Evolutionary conservation across 2,888 invertebrate species (phyloP).

Genomic region (Sphaerophoria rueppellii): DNA sequence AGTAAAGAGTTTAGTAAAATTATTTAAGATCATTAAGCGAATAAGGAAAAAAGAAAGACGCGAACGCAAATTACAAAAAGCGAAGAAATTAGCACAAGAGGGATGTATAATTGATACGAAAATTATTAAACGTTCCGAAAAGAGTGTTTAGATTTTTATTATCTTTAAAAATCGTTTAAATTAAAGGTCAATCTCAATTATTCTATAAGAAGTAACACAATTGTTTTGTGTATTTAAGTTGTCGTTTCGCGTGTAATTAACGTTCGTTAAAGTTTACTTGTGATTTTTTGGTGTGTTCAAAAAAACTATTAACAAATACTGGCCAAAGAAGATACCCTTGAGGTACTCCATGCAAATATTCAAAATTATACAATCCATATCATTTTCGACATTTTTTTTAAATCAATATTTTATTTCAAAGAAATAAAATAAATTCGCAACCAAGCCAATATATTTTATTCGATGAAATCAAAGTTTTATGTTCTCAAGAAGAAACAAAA

Average conservation of each 20-base stretch:
- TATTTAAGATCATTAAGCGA: slow-evolving; percentile 81
- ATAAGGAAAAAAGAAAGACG: slow-evolving; percentile 81
- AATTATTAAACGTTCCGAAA: slow-evolving; percentile 79
- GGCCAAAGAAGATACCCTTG: slow-evolving; percentile 30
- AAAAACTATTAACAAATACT: slow-evolving; percentile 14
- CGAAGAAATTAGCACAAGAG: slow-evolving; percentile 82
- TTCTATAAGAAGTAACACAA: not conserved
- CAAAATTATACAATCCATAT: not conserved
- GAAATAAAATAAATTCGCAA: no score
- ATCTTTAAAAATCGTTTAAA: not conserved
- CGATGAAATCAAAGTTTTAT: no score
- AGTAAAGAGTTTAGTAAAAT: slow-evolving; percentile 83
- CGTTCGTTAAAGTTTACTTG: not conserved
- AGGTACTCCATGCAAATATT: slow-evolving; percentile 13
- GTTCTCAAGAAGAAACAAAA: slow-evolving; percentile 10
- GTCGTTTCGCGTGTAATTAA: not conserved
- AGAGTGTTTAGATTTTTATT: slow-evolving; percentile 75
- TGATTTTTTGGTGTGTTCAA: slow-evolving; percentile 34
- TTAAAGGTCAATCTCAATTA: not conserved
- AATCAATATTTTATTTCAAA: no score
- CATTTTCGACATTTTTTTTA: no score
- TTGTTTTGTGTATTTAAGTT: no score
- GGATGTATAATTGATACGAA: slow-evolving; percentile 81
- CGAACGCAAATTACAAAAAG: slow-evolving; percentile 81
- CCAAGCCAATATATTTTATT: no score